Evolutionary conservation across 2,113 vertebrate genomes (phyloP), one percentile per base, ranked within the genome.

Genomic region (Poeciliopsis turrubarensis): DNA sequence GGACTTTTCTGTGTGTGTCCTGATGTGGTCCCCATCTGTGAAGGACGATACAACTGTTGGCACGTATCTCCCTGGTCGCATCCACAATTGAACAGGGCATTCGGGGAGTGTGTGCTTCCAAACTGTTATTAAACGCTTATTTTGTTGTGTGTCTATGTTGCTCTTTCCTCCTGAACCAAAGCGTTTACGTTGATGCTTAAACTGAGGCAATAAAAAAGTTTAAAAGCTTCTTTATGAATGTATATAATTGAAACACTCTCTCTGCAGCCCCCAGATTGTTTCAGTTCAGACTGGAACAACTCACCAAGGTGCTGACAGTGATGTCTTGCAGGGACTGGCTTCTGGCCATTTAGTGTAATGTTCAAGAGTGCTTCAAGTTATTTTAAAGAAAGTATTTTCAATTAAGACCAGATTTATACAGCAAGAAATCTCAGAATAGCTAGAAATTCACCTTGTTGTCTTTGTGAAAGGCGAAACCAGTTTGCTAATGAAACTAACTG

Each of bases 1-100:
- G 95, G 92, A 87, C 91, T 81, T 78, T 63, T 89, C 73, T 81
- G 75, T 85, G 63, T 39, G 91, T 93, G 92, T 84, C 91, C 62
- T 91, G 81, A 88, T 91, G 87, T 73, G 71, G 83, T 87, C 85
- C 89, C 91, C 92, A 92, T 94, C 93, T 94, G 92, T 80, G 92
- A 86, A 85, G 80, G 86, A 84, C 69, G 60, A 83, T 80, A 69
- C 83, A 80, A 89, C 77, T 82, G 80, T 80, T 87, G 72, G 68
- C 75, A 69, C 57, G 51, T 65, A 31, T 70, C 70, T 81, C 71
- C 65, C 60, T 26, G 34, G 70, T 65, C 80, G 15, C 41, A 77
- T 68, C 71, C 54, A 34, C 65, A 63, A 82, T 70, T 65, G 51
- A 63, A 75, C 37, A 78, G 57, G 44, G 32, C 61, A 76, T 66